A percentile compares a stretch with the other conserved stretches of the same genome.
Conservation (phyloP, 2,888 invertebrate genomes). For the Oscheius sp. region DNA sequence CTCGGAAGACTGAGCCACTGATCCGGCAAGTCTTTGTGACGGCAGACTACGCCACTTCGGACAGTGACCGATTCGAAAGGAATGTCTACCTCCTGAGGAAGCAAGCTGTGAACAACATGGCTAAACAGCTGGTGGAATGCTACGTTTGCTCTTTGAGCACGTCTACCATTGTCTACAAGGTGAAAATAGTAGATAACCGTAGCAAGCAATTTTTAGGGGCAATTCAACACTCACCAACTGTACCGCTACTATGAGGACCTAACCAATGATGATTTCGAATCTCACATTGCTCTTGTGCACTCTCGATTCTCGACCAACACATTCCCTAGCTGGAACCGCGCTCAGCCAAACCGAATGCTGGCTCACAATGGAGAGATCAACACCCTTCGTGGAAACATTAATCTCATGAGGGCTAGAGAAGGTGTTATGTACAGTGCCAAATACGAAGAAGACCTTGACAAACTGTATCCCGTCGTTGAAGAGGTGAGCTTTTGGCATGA, state of each 20-base stretch:
- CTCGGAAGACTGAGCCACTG: conserved; percentile 91
- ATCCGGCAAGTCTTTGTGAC: conserved; percentile 85
- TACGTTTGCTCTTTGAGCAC: conserved; percentile 95
- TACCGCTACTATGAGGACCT: conserved; percentile 84
- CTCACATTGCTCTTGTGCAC: conserved; percentile 94
- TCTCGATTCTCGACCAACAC: conserved; percentile 99
- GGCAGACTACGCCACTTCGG: conserved; percentile 80
- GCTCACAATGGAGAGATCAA: conserved; percentile 99
- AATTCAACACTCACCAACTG: conserved; percentile 93
- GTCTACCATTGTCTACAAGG: conserved; percentile 92
- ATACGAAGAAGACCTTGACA: conserved; percentile 86
- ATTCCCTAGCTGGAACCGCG: conserved; percentile 98
- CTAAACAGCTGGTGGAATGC: conserved; percentile 86
- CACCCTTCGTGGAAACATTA: conserved; percentile 96
- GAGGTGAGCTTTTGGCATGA: conserved; percentile 39
- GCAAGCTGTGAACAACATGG: conserved; percentile 88
- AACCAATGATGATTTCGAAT: conserved; percentile 81
- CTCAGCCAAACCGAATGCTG: conserved; percentile 92
- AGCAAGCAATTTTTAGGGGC: conserved; percentile 78
- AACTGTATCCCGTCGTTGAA: conserved; percentile 91
- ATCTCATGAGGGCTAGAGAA: conserved; percentile 95
- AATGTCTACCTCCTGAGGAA: conserved; percentile 93
- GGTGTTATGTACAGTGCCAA: conserved; percentile 73
- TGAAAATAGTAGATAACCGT: conserved; percentile 49
- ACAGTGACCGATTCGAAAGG: conserved; percentile 75